Conservation (phyloP, 2,797 vertebrate species). For the Pitangus sulphuratus region DNA sequence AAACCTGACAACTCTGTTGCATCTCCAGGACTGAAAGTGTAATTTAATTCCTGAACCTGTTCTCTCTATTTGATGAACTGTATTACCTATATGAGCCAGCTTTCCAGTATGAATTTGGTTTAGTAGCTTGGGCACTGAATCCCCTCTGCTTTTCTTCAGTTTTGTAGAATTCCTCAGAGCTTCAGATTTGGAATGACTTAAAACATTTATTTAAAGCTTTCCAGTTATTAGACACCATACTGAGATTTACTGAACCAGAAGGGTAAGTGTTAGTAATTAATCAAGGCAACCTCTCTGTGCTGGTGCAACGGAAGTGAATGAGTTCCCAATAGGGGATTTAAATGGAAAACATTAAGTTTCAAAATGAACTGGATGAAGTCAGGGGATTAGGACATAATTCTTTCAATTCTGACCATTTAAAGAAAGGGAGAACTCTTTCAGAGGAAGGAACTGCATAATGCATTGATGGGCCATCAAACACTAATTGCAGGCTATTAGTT, state of each 20-base stretch:
- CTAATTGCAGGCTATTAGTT: slow-evolving; percentile 30
- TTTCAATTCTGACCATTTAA: slow-evolving; percentile 67
- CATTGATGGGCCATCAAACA: slow-evolving; percentile 50
- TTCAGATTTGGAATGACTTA: slow-evolving; percentile 47
- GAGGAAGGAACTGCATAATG: slow-evolving; percentile 26
- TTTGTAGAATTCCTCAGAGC: slow-evolving; percentile 38
- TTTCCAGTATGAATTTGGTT: slow-evolving; percentile 17
- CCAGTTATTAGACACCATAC: slow-evolving; percentile 45
- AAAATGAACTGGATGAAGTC: slow-evolving; percentile 65
- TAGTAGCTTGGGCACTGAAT: neutral
- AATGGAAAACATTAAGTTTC: slow-evolving; percentile 72
- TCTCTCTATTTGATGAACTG: neutral
- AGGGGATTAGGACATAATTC: slow-evolving; percentile 72
- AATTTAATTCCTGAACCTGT: slow-evolving; percentile 19
- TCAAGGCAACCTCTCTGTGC: slow-evolving; percentile 31
- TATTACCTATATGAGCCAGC: neutral
- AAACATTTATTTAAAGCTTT: slow-evolving; percentile 53
- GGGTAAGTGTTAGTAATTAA: slow-evolving; percentile 64
- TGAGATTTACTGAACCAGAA: slow-evolving; percentile 40
- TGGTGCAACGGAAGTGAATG: slow-evolving; percentile 34
- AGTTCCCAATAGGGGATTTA: slow-evolving; percentile 68
- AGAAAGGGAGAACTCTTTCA: slow-evolving; percentile 54
- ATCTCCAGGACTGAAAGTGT: neutral
- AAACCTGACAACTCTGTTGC: neutral
- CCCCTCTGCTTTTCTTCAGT: neutral